Percentiles rank a stretch among this genome's conserved stretches.
Evolutionary conservation across 2,888 invertebrate genomes (phyloP).

Genomic region (Protophormia terraenovae): DNA sequence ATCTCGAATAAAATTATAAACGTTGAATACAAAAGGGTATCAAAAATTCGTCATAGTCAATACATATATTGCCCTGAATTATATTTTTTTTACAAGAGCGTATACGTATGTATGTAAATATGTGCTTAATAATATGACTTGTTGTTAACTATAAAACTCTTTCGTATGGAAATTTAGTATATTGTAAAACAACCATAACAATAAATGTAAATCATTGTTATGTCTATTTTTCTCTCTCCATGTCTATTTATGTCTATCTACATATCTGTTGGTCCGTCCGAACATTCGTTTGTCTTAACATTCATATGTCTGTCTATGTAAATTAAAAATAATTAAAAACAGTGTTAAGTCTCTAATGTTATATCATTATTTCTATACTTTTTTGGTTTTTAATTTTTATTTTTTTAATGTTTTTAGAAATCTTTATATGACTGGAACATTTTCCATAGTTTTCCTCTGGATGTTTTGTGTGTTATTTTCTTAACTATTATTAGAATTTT

Average conservation of each 20-base stretch:
- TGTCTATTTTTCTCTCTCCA: conserved; percentile 37
- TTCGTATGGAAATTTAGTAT: conserved; percentile 53
- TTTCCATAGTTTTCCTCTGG: conserved; percentile 3
- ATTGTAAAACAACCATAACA: conserved; percentile 47
- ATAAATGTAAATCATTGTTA: conserved; percentile 59
- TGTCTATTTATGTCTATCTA: conserved; percentile 5
- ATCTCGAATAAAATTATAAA: background rate
- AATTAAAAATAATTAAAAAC: conserved; percentile 66
- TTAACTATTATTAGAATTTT: conserved; percentile 15
- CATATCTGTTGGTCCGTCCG: background rate
- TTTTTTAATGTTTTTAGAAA: background rate
- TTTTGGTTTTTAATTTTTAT: background rate
- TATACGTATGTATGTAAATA: background rate
- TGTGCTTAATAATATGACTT: conserved; percentile 1
- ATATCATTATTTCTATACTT: conserved; percentile 27
- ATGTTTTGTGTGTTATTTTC: conserved; percentile 12
- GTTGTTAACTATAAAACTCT: conserved; percentile 41
- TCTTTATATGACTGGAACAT: conserved; percentile 28
- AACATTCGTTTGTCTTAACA: background rate
- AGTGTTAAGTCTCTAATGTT: conserved; percentile 58
- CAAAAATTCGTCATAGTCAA: background rate
- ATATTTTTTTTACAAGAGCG: no score
- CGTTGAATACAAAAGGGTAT: background rate
- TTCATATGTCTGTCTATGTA: conserved; percentile 40
- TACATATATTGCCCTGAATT: background rate